Evolutionary conservation across 92 coral and sea anemone species (phyloP).

Genomic region (Actinostola sp.): DNA sequence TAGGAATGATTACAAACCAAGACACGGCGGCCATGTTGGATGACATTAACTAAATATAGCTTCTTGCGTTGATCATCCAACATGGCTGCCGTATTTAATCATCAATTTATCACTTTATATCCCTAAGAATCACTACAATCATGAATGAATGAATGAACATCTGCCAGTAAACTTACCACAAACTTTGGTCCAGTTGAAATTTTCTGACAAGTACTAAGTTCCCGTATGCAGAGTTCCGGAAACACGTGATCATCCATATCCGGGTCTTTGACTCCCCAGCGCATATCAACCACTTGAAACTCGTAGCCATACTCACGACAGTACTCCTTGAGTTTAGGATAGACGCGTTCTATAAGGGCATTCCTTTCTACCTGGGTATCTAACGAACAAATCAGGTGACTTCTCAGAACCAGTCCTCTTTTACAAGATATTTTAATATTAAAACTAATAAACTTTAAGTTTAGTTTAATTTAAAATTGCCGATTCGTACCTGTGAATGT

Average conservation of each 20-base stretch:
- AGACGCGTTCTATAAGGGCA: constrained; percentile 73
- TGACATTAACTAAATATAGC: not conserved
- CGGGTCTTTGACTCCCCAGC: constrained; percentile 98
- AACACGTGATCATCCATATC: constrained; percentile 88
- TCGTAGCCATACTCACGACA: constrained; percentile 83
- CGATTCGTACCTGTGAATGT: constrained; percentile 70
- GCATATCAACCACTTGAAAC: constrained; percentile 93
- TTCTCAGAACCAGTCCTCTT: not conserved
- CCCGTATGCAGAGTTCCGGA: constrained; percentile 77
- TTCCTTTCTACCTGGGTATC: constrained; percentile 84
- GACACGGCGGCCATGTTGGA: not conserved
- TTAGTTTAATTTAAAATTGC: too few species aligned
- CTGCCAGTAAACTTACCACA: constrained; percentile 84
- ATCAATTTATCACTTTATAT: too few species aligned
- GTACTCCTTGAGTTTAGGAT: constrained; percentile 76
- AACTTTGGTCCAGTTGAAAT: constrained; percentile 95
- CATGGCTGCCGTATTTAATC: too few species aligned
- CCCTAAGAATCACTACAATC: not conserved
- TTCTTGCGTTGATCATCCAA: too few species aligned
- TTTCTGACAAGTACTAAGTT: constrained; percentile 73
- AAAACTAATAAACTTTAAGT: too few species aligned
- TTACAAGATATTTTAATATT: not conserved
- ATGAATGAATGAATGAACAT: not conserved
- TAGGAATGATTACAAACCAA: not conserved
- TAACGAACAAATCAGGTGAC: constrained; percentile 7